Base-by-base conservation (phyloP, 2,888 invertebrate species). In the Acanthosepion esculentum region DNA sequence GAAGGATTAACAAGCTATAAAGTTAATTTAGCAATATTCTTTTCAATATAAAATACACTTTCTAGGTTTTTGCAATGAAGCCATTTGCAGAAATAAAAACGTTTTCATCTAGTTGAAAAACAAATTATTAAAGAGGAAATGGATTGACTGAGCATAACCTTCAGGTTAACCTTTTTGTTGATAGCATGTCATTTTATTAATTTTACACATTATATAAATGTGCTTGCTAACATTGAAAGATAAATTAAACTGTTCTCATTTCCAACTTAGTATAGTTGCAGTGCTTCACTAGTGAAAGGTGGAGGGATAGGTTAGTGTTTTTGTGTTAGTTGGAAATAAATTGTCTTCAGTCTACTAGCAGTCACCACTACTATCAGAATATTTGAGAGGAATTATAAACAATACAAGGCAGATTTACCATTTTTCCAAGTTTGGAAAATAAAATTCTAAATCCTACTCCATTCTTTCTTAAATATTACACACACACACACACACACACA, bases 141-240 rank as follows among this genome's bases (percentile, higher is more conserved):
- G 78, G n/a, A 78, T 78, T 33, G 78, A 78, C 29, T 78, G 33
- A 78, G 78, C 33, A 78, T 78, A 78, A 78, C 78, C 78, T 78
- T 78, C 78, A 78, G 78, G 33, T 78, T 78, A 78, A 78, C 78
- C 78, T 78, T 78, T 78, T 78, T 78, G 78, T 78, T 78, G 78
- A 78, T 78, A 78, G 33, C 78, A n/a, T 78, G 78, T 78, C 78
- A 78, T 78, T 78, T 78, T 78, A 78, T 78, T 33, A 78, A 33
- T 33, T 78, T 78, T 78, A 33, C 78, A 78, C 23, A 23, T 59
- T 78, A 78, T 78, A 18, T 78, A 78, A 78, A 78, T 78, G 78
- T 78, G 78, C 78, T 78, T 78, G 78, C 78, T 78, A 78, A 78
- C 78, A n/a, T 78, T 78, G 78, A 78, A 78, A 78, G 78, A 78